Evolutionary conservation across 2,797 vertebrate genomes (phyloP), one percentile per base, ranked within the genome.

Genomic region (Staurois parvus): DNA sequence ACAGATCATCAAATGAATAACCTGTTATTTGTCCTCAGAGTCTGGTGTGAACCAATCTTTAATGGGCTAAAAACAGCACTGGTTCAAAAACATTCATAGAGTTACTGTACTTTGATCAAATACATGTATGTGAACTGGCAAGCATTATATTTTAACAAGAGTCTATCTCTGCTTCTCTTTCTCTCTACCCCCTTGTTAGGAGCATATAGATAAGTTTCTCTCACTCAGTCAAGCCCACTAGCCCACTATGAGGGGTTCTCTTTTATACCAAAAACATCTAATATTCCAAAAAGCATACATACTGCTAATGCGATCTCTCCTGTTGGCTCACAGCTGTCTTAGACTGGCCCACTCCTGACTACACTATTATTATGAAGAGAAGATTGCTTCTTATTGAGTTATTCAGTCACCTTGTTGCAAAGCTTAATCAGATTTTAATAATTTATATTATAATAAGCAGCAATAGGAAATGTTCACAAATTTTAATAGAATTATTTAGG

Each of bases 341-440:
- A 24, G 21, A 26, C 9, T n/a, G 24, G 59, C 48, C 48, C 15
- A 52, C 13, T 10, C 1, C 59, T 26, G 2, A 26, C 7, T 10
- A 64, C 24, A 64, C 4, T 26, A 64, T 64, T 64, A n/a, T 45
- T 12, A 52, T 52, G 3, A 48, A 17, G 48, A 52, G 13, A 52
- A 19, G 48, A 52, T 52, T 52, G 48, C 4, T 52, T 52, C 48
- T 5, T 52, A 52, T 10, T 26, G 24, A 67, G 42, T 67, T 52
- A 52, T 64, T 26, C 62, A 67, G 42, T 78, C 76, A 78, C 76
- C 59, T 78, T 12, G n/a, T 37, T 67, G 19, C 28, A 40, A 29
- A 42, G 37, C 45, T 15, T 80, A 80, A 80, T 80, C 56, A 56
- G 78, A 72, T 80, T 80, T 80, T 80, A 72, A 80, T 80, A 80